A percentile compares a stretch with the other conserved stretches of the same genome.
phyloP scores from a whole-genome alignment of 2,113 vertebrate genomes.

The Propithecus coquereli region DNA sequence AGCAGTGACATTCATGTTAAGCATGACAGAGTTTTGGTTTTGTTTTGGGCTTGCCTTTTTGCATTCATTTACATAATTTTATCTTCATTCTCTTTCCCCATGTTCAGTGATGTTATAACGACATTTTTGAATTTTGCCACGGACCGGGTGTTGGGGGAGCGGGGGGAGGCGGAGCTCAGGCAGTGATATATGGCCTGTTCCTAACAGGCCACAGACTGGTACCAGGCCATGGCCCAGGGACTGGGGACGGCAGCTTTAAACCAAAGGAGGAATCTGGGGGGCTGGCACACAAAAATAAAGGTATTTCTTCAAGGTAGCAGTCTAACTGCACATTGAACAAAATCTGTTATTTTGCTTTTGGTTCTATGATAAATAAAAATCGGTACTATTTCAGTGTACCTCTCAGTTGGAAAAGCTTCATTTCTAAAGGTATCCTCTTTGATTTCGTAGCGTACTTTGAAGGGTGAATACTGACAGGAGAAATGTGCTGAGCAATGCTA shows the following conservation, averaged over 20 bases:
- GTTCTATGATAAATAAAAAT: background rate
- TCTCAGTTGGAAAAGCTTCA: background rate
- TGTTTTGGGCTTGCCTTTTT: background rate
- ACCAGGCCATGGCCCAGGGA: background rate
- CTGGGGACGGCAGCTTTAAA: background rate
- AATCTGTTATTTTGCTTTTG: conserved; percentile 9
- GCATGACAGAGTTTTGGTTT: background rate
- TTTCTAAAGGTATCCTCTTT: background rate
- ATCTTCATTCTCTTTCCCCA: background rate
- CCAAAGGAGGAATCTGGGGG: background rate
- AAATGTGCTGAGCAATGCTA: background rate
- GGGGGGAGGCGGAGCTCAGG: too few species aligned
- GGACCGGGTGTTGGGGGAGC: too few species aligned
- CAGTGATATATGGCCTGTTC: too few species aligned
- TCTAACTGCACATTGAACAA: background rate
- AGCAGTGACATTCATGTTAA: background rate
- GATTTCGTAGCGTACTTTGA: background rate
- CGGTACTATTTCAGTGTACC: background rate
- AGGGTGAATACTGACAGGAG: background rate
- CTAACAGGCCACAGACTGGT: too few species aligned
- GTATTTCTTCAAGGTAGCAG: background rate
- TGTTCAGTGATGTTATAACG: background rate
- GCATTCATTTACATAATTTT: background rate
- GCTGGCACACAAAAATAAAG: background rate
- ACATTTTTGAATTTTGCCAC: background rate